Base-by-base conservation (phyloP, 2,797 vertebrate species). In the Acestrorhynchus altus region DNA sequence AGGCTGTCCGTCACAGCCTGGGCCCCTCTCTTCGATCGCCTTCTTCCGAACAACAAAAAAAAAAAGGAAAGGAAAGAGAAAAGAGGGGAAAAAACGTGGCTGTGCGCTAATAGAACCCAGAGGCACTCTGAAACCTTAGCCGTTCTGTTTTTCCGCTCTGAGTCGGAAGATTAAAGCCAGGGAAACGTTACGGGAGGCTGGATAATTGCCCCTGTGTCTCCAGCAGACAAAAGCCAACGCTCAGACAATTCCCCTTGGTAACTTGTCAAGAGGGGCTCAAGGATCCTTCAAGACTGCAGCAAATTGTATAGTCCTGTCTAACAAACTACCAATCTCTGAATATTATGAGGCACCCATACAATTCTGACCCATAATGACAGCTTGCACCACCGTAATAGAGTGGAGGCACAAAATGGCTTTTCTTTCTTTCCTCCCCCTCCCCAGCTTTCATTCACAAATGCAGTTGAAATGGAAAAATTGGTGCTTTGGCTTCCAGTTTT, bases 31-130 rank as follows among this genome's bases (percentile, higher is more conserved):
- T 88, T 86, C 83, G 78, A 89, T 87, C 86, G 87, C 84, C 87
- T 88, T 76, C 70, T 73, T 56, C 76, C 51, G 79, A 74, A 72
- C 59, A 75, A 46, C 73, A 69, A 76, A 64, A 83, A 52, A 76
- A 68, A 83, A 52, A 70, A 52, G 60, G 65, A 75, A 46, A 47
- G 69, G 51, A 49, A 15, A 49, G 60, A 0, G 22, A n/a, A 15
- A 24, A 28, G 49, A 15, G 47, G 57, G 85, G 88, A 86, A 90
- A 92, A 93, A 90, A 90, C 88, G 88, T 89, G 88, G 89, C 92
- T 90, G 88, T 91, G 91, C 91, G 90, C 92, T 93, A 92, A 93
- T 93, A 92, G 91, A 94, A 93, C 91, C 92, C 91, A 92, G 91
- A 92, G 92, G 92, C 91, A 85, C 90, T 92, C 87, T 91, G 92